Evolutionary conservation across 1,140 invertebrate species (phyloP).

Genomic region (Leptonema lineaticorne): DNA sequence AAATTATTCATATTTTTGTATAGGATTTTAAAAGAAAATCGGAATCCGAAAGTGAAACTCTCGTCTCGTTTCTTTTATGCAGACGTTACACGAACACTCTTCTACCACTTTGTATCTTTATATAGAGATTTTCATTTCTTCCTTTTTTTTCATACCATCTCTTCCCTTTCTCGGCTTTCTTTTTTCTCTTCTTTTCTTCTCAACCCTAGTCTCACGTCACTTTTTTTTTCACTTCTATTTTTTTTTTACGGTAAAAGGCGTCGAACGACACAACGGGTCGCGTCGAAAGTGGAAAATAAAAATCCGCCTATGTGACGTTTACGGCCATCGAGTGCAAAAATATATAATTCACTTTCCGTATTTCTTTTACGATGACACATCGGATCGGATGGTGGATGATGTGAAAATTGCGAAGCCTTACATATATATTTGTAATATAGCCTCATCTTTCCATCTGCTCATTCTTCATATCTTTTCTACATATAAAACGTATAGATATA

Average conservation of each 20-base stretch:
- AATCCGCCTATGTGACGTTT: constrained; percentile 10
- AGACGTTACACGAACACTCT: background rate
- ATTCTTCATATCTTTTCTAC: no score
- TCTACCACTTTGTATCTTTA: constrained; percentile 4
- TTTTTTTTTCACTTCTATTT: background rate
- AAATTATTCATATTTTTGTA: no score
- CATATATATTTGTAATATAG: no score
- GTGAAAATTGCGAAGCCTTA: constrained; percentile 25
- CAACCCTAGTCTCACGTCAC: background rate
- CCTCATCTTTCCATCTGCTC: no score
- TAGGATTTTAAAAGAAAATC: background rate
- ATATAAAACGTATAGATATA: no score
- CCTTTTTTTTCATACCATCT: no score
- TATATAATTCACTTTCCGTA: constrained; percentile 38
- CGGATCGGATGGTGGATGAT: constrained; percentile 34
- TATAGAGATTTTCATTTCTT: no score
- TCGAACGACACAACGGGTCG: background rate
- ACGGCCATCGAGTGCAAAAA: constrained; percentile 36
- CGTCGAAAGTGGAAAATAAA: background rate
- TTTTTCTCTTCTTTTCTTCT: background rate
- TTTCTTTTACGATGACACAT: constrained; percentile 38
- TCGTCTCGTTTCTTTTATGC: background rate
- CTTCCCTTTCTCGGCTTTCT: no score
- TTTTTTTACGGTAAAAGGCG: background rate
- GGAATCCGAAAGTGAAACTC: background rate